These are phyloP conservation scores for Ranitomeya variabilis DNA, from an alignment of 2,113 vertebrate species.

Conservation along the genomic window DNA sequence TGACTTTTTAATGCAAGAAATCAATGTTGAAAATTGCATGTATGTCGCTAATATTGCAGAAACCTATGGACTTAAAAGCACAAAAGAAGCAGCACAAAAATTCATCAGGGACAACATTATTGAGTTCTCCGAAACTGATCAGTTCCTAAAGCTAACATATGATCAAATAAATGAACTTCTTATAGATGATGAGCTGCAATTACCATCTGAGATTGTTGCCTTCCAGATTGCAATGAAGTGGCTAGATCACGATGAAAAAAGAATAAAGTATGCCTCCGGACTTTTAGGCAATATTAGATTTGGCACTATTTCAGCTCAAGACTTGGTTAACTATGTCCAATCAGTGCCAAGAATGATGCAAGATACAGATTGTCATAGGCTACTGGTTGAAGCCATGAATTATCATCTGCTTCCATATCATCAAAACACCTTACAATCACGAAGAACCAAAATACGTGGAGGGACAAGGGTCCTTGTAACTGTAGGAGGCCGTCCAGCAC, in stretches of 20 bases:
- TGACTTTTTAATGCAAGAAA: constrained; percentile 93
- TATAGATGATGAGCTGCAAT: constrained; percentile 89
- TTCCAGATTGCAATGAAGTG: constrained; percentile 98
- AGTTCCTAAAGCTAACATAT: constrained; percentile 97
- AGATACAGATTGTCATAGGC: constrained; percentile 93
- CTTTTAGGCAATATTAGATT: constrained; percentile 93
- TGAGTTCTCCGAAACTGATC: constrained; percentile 96
- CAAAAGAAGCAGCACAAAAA: constrained; percentile 89
- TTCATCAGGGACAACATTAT: constrained; percentile 98
- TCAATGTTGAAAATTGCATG: constrained; percentile 97
- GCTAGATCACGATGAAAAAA: constrained; percentile 97
- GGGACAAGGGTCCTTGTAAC: constrained; percentile 90
- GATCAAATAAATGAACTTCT: constrained; percentile 98
- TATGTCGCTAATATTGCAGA: constrained; percentile 94
- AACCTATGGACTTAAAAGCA: constrained; percentile 88
- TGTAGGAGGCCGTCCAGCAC: constrained; percentile 90
- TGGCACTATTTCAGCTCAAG: constrained; percentile 94
- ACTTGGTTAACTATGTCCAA: constrained; percentile 94
- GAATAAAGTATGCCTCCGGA: constrained; percentile 89
- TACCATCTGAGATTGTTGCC: constrained; percentile 94
- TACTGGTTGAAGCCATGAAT: constrained; percentile 98
- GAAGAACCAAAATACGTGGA: constrained; percentile 95
- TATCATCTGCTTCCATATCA: constrained; percentile 96
- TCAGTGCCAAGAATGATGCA: constrained; percentile 98
- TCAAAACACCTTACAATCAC: constrained; percentile 96